These are phyloP conservation scores for Cephus sareptanus DNA, from an alignment of 2,888 invertebrate species.

Conservation along the genomic window DNA sequence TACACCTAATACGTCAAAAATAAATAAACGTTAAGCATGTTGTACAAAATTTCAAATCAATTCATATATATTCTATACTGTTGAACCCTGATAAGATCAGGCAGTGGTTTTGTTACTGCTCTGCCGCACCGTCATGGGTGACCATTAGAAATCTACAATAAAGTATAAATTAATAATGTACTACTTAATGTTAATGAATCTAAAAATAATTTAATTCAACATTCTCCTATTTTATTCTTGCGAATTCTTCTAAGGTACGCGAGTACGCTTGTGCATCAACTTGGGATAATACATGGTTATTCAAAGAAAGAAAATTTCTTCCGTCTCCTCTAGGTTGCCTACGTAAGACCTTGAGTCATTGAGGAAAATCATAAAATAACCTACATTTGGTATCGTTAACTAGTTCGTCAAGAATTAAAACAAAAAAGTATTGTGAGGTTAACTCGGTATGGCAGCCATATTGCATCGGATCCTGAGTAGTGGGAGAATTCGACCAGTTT, in stretches of 20 bases:
- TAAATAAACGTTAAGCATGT: background rate
- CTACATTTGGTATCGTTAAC: background rate
- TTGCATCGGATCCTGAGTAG: conserved; percentile 23
- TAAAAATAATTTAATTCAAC: background rate
- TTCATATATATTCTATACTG: background rate
- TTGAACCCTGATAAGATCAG: background rate
- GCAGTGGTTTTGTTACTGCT: background rate
- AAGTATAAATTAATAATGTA: background rate
- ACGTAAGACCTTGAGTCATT: background rate
- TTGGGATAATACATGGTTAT: background rate
- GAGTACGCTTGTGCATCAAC: background rate
- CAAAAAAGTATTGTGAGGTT: conserved; percentile 26
- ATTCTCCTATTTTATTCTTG: background rate
- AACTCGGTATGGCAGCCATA: conserved; percentile 33
- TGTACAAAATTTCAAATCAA: background rate
- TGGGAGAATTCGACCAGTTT: conserved; percentile 32
- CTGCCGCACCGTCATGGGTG: background rate
- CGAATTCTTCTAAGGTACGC: background rate
- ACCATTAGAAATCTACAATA: background rate
- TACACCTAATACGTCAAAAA: background rate
- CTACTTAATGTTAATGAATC: background rate
- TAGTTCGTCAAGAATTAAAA: background rate
- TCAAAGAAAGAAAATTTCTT: background rate
- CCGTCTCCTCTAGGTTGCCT: background rate
- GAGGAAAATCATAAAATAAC: background rate